phyloP scores from a whole-genome alignment of 2,113 vertebrate species.

The Oryctolagus cuniculus region DNA sequence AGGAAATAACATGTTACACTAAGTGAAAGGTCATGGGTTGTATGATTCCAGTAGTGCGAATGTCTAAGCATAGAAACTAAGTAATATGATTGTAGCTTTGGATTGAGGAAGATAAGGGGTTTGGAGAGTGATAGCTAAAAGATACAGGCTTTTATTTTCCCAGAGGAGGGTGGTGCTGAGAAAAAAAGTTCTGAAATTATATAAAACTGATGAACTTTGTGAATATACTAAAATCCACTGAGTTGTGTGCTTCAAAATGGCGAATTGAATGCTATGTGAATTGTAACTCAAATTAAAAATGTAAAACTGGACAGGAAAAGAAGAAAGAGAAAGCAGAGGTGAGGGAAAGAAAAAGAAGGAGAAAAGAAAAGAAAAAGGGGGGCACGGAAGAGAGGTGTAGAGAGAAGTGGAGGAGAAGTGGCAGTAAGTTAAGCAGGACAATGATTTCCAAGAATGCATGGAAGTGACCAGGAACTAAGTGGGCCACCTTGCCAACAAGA shows the following conservation, averaged over 20 bases:
- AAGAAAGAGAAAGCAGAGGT: background rate
- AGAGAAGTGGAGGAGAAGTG: background rate
- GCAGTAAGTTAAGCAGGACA: background rate
- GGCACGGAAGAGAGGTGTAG: background rate
- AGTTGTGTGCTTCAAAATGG: background rate
- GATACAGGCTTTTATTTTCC: background rate
- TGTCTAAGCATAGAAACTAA: background rate
- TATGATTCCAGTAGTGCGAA: background rate
- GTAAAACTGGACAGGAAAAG: background rate
- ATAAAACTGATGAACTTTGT: background rate
- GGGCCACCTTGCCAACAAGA: background rate
- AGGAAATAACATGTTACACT: no score
- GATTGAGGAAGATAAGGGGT: background rate
- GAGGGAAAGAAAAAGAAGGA: no score
- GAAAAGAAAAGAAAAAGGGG: background rate
- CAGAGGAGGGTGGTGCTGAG: background rate
- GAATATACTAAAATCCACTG: background rate
- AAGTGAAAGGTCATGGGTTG: background rate
- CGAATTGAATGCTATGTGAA: background rate
- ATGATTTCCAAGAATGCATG: background rate
- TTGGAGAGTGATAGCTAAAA: background rate
- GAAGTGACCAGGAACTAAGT: background rate
- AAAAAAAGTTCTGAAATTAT: background rate
- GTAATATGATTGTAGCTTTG: background rate
- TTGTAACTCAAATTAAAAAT: constrained; percentile 26